Percentiles rank a stretch among this genome's conserved stretches.
Conservation (phyloP, 2,888 invertebrate species). For the Zhuqinia jingwanae region DNA sequence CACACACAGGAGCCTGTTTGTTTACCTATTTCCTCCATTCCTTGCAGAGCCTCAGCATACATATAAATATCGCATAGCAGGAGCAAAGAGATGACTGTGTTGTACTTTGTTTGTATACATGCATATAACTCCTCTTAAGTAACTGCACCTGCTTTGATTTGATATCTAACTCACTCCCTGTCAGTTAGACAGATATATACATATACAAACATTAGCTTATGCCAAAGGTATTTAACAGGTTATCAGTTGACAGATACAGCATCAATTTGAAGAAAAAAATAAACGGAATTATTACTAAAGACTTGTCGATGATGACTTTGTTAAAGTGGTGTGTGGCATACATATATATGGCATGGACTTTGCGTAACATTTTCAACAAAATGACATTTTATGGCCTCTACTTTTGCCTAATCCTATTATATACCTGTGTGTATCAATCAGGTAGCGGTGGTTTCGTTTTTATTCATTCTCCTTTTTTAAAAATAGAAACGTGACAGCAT, state of each 20-base stretch:
- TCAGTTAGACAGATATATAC: background rate
- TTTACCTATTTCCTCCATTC: slow-evolving; percentile 48
- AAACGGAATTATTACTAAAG: slow-evolving; percentile 1
- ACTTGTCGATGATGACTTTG: slow-evolving; percentile 26
- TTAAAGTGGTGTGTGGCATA: background rate
- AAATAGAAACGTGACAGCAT: slow-evolving; percentile 31
- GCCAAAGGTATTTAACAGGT: slow-evolving; percentile 50
- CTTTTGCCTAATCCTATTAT: background rate
- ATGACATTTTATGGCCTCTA: slow-evolving; percentile 38
- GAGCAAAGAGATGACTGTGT: no score
- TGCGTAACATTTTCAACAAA: slow-evolving; percentile 30
- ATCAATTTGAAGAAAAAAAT: background rate
- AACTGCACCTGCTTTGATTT: slow-evolving; percentile 38
- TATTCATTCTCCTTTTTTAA: background rate
- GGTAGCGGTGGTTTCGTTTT: background rate
- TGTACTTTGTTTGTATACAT: background rate
- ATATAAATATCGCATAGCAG: no score
- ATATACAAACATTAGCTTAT: background rate
- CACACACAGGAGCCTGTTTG: slow-evolving; percentile 43
- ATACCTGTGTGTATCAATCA: no score
- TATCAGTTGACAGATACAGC: background rate
- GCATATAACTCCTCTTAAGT: slow-evolving; percentile 14
- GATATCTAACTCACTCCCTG: slow-evolving; percentile 17
- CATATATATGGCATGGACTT: background rate
- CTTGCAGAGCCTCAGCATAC: background rate